Evolutionary conservation across 2,113 vertebrate species (phyloP).

Genomic region (Capreolus pygargus): DNA sequence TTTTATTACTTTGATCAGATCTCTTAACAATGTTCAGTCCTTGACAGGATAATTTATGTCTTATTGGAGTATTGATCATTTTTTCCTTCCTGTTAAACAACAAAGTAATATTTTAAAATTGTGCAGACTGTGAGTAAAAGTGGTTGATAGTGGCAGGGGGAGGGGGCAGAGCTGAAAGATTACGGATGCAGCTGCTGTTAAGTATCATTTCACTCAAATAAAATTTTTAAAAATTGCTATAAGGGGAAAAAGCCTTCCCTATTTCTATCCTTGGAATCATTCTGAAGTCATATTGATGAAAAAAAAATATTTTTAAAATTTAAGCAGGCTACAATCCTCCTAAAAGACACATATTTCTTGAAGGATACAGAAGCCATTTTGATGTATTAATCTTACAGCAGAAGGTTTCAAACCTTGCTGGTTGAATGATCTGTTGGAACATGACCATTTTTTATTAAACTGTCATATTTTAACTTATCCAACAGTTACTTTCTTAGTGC

Average conservation of each 20-base stretch:
- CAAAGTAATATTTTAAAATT: background rate
- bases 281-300: background rate
- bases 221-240: background rate
- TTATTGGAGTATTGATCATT: background rate
- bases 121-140: background rate
- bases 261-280: background rate
- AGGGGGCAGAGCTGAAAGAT: background rate
- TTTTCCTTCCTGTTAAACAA: background rate
- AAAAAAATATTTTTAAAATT: background rate
- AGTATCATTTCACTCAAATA: background rate
- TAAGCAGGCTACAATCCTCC: background rate
- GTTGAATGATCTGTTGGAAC: conserved; percentile 37
- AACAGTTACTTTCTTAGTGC: background rate
- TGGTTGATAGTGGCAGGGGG: background rate
- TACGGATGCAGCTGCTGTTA: background rate
- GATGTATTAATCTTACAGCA: background rate
- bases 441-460: conserved; percentile 50
- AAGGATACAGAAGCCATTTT: background rate
- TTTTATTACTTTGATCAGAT: background rate
- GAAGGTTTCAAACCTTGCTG: background rate
- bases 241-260: background rate
- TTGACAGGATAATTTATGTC: background rate
- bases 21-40: background rate
- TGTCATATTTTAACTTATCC: conserved; percentile 40
- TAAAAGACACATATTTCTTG: background rate